A percentile compares a stretch with the other conserved stretches of the same genome.
phyloP scores from a whole-genome alignment of 2,113 vertebrate species.

The Condylura cristata region DNA sequence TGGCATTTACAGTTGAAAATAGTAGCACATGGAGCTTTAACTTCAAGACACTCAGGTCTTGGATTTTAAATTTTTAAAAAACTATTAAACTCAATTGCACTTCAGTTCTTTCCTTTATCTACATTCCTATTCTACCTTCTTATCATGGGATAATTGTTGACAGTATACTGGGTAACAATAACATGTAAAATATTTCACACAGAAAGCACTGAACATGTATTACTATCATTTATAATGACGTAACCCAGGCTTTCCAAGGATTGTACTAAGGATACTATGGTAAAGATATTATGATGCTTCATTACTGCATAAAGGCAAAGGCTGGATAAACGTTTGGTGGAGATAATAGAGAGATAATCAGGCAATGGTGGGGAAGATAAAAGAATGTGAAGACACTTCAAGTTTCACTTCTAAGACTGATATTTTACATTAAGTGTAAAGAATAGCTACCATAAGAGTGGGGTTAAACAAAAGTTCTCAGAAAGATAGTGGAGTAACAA shows the following conservation, averaged over 20 bases:
- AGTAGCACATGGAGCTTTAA: neutral
- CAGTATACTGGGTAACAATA: neutral
- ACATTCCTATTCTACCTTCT: neutral
- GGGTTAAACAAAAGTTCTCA: neutral
- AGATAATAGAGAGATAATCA: neutral
- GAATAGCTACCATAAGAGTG: too few relatives aligned
- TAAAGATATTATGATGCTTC: neutral
- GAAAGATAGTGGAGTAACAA: neutral
- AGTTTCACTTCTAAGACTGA: neutral
- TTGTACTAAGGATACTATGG: neutral
- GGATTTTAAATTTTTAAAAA: constrained; percentile 3
- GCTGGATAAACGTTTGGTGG: neutral
- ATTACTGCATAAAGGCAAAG: neutral
- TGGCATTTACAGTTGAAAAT: neutral
- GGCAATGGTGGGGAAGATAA: neutral
- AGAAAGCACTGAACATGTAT: too few relatives aligned
- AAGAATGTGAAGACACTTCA: neutral
- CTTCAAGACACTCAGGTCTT: neutral
- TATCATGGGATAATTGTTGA: neutral
- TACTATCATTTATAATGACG: neutral
- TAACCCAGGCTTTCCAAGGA: neutral
- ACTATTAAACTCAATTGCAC: neutral
- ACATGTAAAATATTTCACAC: neutral
- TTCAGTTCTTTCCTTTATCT: neutral
- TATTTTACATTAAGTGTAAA: too few relatives aligned